Evolutionary conservation across 2,888 invertebrate genomes (phyloP).

Genomic region (Aricia artaxerxes): DNA sequence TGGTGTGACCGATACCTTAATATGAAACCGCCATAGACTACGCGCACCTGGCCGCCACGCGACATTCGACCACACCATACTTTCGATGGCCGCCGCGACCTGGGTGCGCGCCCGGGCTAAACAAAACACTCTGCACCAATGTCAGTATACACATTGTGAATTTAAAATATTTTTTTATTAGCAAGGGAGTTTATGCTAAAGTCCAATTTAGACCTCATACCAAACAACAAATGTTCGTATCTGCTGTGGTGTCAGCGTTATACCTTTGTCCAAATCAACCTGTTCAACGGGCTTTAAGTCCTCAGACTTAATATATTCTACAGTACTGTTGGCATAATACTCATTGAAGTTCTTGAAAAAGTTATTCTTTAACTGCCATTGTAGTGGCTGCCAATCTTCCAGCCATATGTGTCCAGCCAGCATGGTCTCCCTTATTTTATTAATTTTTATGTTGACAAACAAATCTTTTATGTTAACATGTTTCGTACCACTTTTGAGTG

Average conservation of each 20-base stretch:
- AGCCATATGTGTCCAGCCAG: conserved; percentile 84
- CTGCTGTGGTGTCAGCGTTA: conserved; percentile 85
- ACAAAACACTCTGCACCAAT: no score
- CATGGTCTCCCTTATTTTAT: conserved; percentile 81
- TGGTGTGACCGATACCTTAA: no score
- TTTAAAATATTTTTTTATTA: no score
- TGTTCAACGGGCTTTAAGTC: conserved; percentile 37
- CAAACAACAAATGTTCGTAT: conserved; percentile 84
- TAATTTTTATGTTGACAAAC: conserved; percentile 78
- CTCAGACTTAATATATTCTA: conserved; percentile 43
- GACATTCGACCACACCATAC: no score
- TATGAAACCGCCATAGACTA: no score
- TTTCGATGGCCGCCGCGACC: no score
- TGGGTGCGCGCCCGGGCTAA: no score
- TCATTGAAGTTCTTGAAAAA: conserved; percentile 57
- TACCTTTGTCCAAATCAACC: conserved; percentile 49
- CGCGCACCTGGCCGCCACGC: no score
- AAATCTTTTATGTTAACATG: conserved; percentile 79
- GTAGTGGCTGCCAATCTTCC: conserved; percentile 72
- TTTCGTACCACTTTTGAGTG: conserved; percentile 72
- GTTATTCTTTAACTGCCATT: conserved; percentile 68
- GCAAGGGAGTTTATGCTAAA: no score
- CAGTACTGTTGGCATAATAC: conserved; percentile 47
- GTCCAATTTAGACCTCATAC: background rate
- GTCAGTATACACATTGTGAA: no score